Conservation (phyloP, 2,888 invertebrate species). For the Hemaris fuciformis region DNA sequence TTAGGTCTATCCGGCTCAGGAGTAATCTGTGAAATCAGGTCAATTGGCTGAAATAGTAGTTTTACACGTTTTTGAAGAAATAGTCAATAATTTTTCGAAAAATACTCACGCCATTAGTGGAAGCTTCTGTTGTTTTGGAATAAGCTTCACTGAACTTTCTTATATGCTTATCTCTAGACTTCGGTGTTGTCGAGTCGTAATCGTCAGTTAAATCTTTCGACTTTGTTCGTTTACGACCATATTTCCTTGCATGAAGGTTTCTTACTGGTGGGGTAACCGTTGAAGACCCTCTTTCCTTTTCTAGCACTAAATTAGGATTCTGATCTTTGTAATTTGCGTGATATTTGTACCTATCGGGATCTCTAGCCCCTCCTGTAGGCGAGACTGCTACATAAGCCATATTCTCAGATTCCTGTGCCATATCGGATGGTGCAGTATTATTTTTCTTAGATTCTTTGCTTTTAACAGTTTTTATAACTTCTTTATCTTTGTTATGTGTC, state of each 20-base stretch:
- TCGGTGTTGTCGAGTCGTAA: conserved; percentile 40
- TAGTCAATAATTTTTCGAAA: conserved; percentile 4
- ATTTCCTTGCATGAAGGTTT: conserved; percentile 66
- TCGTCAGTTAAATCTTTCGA: conserved; percentile 41
- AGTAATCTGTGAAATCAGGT: conserved; percentile 61
- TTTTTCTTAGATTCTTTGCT: conserved; percentile 66
- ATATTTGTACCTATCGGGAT: conserved; percentile 55
- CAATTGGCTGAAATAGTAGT: conserved; percentile 20
- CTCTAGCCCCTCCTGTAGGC: conserved; percentile 38
- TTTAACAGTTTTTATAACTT: conserved; percentile 57
- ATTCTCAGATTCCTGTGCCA: conserved; percentile 47
- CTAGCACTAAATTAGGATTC: conserved; percentile 33
- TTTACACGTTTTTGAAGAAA: neutral
- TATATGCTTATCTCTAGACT: conserved; percentile 48
- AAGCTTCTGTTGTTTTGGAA: conserved; percentile 66
- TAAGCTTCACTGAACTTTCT: conserved; percentile 65
- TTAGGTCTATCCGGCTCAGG: conserved; percentile 72
- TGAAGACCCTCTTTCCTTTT: conserved; percentile 42
- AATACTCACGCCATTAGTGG: conserved; percentile 70
- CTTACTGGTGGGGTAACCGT: conserved; percentile 54
- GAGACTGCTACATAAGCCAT: conserved; percentile 39
- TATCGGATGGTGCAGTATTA: conserved; percentile 42
- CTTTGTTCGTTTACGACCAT: conserved; percentile 48
- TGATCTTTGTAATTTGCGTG: conserved; percentile 65
- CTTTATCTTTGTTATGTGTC: conserved; percentile 36